Evolutionary conservation across 2,113 vertebrate species (phyloP).

Genomic region (Malurus elegans): DNA sequence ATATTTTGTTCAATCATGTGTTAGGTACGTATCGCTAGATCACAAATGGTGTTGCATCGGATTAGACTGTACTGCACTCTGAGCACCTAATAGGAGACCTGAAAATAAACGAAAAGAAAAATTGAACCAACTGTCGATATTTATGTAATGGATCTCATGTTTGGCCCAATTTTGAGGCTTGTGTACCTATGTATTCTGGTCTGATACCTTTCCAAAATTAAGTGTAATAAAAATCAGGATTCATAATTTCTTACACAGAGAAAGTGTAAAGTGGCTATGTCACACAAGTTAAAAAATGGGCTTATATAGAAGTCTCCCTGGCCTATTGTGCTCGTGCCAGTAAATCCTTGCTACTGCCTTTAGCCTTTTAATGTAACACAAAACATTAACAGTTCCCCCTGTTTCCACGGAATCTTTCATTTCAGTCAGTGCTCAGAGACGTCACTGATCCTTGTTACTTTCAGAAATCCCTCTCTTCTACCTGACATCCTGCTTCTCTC

Average conservation of each 20-base stretch:
- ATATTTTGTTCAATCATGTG: not conserved
- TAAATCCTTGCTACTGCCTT: not conserved
- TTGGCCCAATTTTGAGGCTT: not conserved
- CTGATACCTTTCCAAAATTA: not conserved
- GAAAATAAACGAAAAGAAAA: not conserved
- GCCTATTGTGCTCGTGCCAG: not conserved
- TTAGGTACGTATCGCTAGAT: not conserved
- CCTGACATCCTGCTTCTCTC: not conserved
- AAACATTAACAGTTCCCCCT: not conserved
- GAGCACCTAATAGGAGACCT: not conserved
- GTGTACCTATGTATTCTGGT: not conserved
- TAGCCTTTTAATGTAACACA: not conserved
- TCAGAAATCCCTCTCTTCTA: not conserved
- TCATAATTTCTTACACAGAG: not conserved
- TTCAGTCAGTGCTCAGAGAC: not conserved
- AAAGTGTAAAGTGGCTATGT: not conserved
- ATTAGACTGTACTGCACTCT: not conserved
- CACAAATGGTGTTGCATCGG: not conserved
- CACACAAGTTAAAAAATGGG: not conserved
- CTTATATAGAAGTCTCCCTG: not conserved
- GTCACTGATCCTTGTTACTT: not conserved
- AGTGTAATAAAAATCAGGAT: not conserved
- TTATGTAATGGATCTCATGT: not conserved
- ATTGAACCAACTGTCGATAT: not conserved
- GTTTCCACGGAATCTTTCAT: not conserved